Conservation (phyloP, 2,888 invertebrate species). For the Petrolisthes cinctipes region DNA sequence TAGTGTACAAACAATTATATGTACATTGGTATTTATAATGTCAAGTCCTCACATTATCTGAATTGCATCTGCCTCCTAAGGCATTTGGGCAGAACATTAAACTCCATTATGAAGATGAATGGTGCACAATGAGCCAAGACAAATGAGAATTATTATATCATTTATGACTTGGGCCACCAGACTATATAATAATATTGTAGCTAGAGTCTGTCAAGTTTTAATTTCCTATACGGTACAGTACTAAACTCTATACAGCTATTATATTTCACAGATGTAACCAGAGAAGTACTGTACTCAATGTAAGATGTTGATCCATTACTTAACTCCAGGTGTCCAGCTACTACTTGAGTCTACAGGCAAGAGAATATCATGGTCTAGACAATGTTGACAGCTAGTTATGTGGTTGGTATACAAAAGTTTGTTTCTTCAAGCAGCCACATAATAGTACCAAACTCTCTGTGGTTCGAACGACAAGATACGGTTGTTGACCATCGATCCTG, state of each 20-base stretch:
- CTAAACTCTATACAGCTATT: too few relatives aligned
- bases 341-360: background rate
- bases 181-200: background rate
- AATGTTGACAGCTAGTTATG: too few relatives aligned
- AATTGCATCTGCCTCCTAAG: slow-evolving; percentile 54
- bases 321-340: slow-evolving; percentile 38
- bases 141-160: slow-evolving; percentile 45
- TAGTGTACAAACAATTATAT: slow-evolving; percentile 63
- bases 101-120: slow-evolving; percentile 47
- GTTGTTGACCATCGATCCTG: too few relatives aligned
- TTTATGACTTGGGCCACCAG: slow-evolving; percentile 42
- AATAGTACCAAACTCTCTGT: too few relatives aligned
- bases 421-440: too few relatives aligned
- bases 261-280: slow-evolving; percentile 17
- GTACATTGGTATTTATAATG: slow-evolving; percentile 61
- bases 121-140: slow-evolving; percentile 58
- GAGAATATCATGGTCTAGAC: too few relatives aligned
- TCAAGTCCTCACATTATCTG: slow-evolving; percentile 50
- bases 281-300: slow-evolving; percentile 5
- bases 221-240: too few relatives aligned
- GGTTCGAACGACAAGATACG: too few relatives aligned
- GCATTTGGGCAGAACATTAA: slow-evolving; percentile 59
- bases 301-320: slow-evolving; percentile 5
- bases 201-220: too few relatives aligned
- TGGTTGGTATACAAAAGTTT: too few relatives aligned